Conservation (phyloP, 2,797 vertebrate genomes). For the Typhlichthys subterraneus region DNA sequence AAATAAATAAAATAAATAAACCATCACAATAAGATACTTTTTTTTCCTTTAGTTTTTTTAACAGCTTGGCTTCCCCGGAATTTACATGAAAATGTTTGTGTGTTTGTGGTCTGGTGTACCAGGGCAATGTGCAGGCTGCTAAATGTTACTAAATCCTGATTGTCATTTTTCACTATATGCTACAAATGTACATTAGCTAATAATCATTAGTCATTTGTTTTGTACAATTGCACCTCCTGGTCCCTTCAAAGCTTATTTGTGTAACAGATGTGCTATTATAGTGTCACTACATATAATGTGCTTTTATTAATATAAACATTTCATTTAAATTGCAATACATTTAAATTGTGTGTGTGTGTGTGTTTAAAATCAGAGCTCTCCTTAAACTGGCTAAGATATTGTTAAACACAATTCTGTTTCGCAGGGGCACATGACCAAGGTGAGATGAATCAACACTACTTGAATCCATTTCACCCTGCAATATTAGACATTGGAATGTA, state of each 20-base stretch:
- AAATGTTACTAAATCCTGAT: constrained; percentile 65
- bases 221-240: constrained; percentile 14
- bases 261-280: constrained; percentile 45
- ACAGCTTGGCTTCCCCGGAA: constrained; percentile 42
- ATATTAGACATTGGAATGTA: constrained; percentile 27
- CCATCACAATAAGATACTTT: too few relatives aligned
- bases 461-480: neutral
- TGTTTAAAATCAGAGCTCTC: constrained; percentile 1
- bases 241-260: constrained; percentile 19
- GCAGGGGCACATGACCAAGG: constrained; percentile 5
- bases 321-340: neutral
- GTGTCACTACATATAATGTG: constrained; percentile 31
- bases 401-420: constrained; percentile 1
- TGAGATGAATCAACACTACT: constrained; percentile 3
- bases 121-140: constrained; percentile 41
- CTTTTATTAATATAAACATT: constrained; percentile 24
- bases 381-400: neutral
- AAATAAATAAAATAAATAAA: too few relatives aligned
- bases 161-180: constrained; percentile 61
- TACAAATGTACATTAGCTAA: constrained; percentile 39
- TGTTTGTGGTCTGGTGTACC: constrained; percentile 30
- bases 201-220: constrained; percentile 33
- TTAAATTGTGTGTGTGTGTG: neutral
- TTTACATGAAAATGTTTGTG: constrained; percentile 21
- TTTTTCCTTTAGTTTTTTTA: constrained; percentile 30